phyloP scores from a whole-genome alignment of 1,140 invertebrate species.

The Diabrotica virgifera region DNA sequence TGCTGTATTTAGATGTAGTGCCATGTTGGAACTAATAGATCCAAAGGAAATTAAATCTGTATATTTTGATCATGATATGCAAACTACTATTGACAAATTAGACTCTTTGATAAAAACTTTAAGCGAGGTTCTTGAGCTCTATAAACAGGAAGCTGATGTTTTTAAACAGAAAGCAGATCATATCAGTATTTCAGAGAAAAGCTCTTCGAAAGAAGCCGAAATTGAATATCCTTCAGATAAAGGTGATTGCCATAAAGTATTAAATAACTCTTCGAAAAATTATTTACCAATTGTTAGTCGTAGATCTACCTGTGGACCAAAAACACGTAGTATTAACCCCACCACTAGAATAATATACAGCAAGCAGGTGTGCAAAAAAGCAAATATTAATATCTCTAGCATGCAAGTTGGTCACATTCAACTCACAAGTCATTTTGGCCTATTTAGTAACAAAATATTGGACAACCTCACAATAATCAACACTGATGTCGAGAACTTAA shows the following conservation, averaged over 20 bases:
- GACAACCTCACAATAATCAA: background rate
- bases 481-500: background rate
- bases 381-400: background rate
- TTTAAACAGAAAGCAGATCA: background rate
- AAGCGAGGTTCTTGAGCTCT: background rate
- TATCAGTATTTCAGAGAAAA: background rate
- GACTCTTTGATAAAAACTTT: slow-evolving; percentile 3
- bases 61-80: background rate
- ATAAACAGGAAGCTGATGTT: background rate
- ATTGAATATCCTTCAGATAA: too few species aligned
- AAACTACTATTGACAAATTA: slow-evolving; percentile 3
- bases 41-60: too few species aligned
- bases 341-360: background rate
- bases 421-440: background rate
- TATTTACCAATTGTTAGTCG: background rate
- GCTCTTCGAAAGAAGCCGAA: background rate
- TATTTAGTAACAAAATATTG: background rate
- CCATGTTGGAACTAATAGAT: too few species aligned
- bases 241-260: background rate
- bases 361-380: background rate
- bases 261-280: background rate
- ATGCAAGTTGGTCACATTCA: background rate
- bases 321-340: background rate
- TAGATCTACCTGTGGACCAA: background rate
- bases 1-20: too few species aligned